Percentiles rank a stretch among this genome's conserved stretches.
These are phyloP conservation scores for Epinephelus malabaricus DNA, from an alignment of 2,797 vertebrate species.

Conservation along the genomic window DNA sequence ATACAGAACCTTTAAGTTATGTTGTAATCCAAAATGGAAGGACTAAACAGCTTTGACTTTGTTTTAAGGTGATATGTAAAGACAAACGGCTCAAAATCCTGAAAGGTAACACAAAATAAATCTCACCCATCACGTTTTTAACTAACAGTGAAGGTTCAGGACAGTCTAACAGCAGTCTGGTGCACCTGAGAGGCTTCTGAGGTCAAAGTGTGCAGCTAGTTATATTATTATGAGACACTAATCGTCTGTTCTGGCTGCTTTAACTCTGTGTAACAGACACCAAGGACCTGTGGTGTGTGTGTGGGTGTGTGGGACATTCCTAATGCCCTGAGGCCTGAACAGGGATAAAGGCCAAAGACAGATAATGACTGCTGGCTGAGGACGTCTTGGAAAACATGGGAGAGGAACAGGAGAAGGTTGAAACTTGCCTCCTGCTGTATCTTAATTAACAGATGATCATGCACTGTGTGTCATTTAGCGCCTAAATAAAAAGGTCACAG, in stretches of 20 bases:
- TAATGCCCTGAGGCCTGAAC: constrained; percentile 46
- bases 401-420: not conserved
- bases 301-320: constrained; percentile 17
- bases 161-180: not conserved
- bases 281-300: constrained; percentile 3
- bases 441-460: constrained; percentile 21
- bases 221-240: constrained; percentile 38
- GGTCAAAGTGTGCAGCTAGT: constrained; percentile 30
- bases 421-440: constrained; percentile 4
- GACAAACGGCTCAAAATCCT: not conserved
- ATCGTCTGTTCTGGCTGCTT: constrained; percentile 23
- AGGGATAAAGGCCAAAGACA: constrained; percentile 58
- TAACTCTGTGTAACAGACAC: constrained; percentile 47
- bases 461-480: not conserved
- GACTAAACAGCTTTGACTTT: too few relatives aligned
- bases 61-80: not conserved
- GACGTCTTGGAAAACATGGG: constrained; percentile 8
- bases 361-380: constrained; percentile 49
- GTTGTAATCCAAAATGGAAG: too few relatives aligned
- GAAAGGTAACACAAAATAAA: not conserved
- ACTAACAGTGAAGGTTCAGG: not conserved
- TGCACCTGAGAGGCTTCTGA: constrained; percentile 6
- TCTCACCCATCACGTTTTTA: not conserved
- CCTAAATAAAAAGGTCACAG: constrained; percentile 39
- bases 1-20: too few relatives aligned